Evolutionary conservation across 1,140 invertebrate species (phyloP).

Genomic region (Bilobella aurantiaca): DNA sequence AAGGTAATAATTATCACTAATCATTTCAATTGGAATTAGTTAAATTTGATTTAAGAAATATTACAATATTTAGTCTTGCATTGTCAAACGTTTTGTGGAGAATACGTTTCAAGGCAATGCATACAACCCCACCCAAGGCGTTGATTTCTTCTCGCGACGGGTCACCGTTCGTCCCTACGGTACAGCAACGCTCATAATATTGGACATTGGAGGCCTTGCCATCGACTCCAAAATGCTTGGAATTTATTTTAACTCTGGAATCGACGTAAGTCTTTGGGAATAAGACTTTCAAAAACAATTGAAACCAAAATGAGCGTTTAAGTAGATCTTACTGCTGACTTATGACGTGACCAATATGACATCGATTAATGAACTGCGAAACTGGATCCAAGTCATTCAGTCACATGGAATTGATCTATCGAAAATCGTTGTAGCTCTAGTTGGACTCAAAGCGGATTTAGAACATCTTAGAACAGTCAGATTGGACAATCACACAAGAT

Average conservation of each 20-base stretch:
- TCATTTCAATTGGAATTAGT: neutral
- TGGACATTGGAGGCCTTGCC: conserved; percentile 28
- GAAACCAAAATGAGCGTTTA: neutral
- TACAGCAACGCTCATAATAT: conserved; percentile 28
- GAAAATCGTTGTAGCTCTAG: conserved; percentile 22
- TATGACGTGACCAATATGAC: conserved; percentile 33
- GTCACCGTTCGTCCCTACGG: conserved; percentile 26
- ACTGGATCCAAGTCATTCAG: conserved; percentile 27
- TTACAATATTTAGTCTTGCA: conserved; percentile 26
- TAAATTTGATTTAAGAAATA: neutral
- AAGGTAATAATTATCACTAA: conserved; percentile 19
- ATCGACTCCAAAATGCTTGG: conserved; percentile 33
- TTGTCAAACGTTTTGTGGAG: conserved; percentile 30
- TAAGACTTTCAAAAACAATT: neutral
- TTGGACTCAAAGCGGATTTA: conserved; percentile 30
- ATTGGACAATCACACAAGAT: conserved; percentile 29
- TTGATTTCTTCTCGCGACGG: conserved; percentile 28
- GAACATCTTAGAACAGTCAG: conserved; percentile 31
- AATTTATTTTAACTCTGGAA: conserved; percentile 26
- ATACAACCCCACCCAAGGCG: conserved; percentile 29
- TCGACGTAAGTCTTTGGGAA: conserved; percentile 24
- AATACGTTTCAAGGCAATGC: conserved; percentile 33
- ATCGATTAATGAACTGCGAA: conserved; percentile 29
- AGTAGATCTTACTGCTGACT: conserved; percentile 26
- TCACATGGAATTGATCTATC: conserved; percentile 11